Conservation (phyloP, 2,797 vertebrate genomes). For the Etheostoma nigrum region DNA sequence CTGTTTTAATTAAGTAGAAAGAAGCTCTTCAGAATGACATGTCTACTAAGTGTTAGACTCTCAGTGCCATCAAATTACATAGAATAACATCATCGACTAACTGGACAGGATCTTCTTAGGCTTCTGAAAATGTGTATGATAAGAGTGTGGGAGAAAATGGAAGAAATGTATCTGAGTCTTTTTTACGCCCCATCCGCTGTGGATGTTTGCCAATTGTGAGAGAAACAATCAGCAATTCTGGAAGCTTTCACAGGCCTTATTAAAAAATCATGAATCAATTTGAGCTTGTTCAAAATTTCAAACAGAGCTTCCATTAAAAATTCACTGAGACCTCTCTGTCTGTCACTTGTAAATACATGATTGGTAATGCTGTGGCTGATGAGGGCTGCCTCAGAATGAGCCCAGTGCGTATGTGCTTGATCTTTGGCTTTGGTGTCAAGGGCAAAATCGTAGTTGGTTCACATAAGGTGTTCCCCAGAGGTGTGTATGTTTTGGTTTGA, state of each 20-base stretch:
- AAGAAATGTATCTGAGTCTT: constrained; percentile 40
- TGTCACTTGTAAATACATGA: constrained; percentile 79
- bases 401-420: constrained; percentile 58
- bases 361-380: constrained; percentile 63
- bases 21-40: constrained; percentile 27
- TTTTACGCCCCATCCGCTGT: constrained; percentile 11
- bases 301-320: constrained; percentile 81
- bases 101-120: constrained; percentile 29
- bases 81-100: constrained; percentile 19
- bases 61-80: constrained; percentile 15
- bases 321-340: constrained; percentile 76
- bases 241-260: constrained; percentile 68
- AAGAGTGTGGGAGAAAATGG: constrained; percentile 10
- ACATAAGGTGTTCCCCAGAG: constrained; percentile 7
- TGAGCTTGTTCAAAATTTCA: constrained; percentile 79
- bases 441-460: constrained; percentile 39
- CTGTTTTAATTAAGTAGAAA: constrained; percentile 13
- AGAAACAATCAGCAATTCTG: constrained; percentile 75
- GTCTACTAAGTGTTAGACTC: constrained; percentile 13
- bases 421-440: constrained; percentile 72
- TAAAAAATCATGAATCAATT: constrained; percentile 83
- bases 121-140: constrained; percentile 24
- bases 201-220: constrained; percentile 64
- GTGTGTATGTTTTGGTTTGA: constrained; percentile 9
- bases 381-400: constrained; percentile 57